A percentile compares a stretch with the other conserved stretches of the same genome.
Conservation (phyloP, 2,888 invertebrate species). For the Cinara cedri region DNA sequence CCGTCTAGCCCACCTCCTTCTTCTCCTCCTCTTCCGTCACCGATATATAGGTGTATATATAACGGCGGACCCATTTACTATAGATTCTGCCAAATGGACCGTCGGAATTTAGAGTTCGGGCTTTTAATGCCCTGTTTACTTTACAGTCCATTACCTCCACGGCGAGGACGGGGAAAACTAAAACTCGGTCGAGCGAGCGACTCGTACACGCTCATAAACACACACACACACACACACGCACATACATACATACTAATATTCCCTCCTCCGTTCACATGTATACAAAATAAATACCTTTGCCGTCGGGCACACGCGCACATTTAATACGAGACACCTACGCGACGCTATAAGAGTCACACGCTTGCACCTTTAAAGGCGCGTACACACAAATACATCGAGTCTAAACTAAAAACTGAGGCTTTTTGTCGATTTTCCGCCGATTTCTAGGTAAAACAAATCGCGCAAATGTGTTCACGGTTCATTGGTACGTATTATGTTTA, state of each 20-base stretch:
- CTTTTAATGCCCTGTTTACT: constrained; percentile 55
- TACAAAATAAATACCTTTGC: not conserved
- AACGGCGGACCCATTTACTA: constrained; percentile 25
- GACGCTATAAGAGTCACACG: not conserved
- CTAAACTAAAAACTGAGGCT: not conserved
- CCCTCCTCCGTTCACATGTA: too few species aligned
- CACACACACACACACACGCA: not conserved
- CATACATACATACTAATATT: not conserved
- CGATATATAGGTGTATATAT: not conserved
- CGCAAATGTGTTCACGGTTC: too few species aligned
- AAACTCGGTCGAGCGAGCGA: constrained; percentile 29
- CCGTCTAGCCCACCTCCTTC: not conserved
- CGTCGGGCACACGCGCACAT: not conserved
- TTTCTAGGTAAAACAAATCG: too few species aligned
- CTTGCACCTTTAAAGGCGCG: not conserved
- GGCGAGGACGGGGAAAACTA: constrained; percentile 21
- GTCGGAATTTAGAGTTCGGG: constrained; percentile 50
- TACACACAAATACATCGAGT: too few species aligned
- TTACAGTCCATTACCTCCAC: constrained; percentile 52
- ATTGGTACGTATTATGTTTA: too few species aligned
- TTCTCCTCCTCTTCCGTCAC: not conserved
- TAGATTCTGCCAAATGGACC: constrained; percentile 53
- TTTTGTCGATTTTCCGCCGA: too few species aligned
- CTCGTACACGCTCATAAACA: too few species aligned
- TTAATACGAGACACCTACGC: not conserved